phyloP scores from a whole-genome alignment of 2,888 invertebrate genomes.

The Microctonus brassicae region DNA sequence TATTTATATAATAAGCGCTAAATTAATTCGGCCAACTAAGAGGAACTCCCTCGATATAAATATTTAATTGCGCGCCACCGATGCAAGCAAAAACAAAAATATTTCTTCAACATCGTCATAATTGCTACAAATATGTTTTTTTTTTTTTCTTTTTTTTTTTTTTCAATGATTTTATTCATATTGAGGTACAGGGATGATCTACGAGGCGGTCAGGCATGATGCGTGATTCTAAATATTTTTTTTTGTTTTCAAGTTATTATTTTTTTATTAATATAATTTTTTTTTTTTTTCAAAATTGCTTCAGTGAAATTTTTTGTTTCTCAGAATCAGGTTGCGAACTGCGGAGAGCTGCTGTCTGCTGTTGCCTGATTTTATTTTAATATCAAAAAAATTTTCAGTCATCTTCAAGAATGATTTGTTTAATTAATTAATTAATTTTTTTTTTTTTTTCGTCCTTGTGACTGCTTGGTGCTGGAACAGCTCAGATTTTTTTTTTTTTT shows the following conservation, averaged over 20 bases:
- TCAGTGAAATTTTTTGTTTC: constrained; percentile 30
- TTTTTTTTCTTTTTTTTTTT: constrained; percentile 27
- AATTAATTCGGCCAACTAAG: constrained; percentile 32
- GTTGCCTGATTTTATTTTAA: constrained; percentile 40
- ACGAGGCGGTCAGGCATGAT: constrained; percentile 61
- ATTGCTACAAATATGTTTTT: constrained; percentile 22
- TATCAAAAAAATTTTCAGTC: not conserved
- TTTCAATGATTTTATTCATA: constrained; percentile 14
- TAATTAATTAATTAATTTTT: not conserved
- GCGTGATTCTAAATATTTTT: constrained; percentile 50
- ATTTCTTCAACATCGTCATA: constrained; percentile 27
- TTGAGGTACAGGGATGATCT: constrained; percentile 45
- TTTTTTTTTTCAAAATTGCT: constrained; percentile 20
- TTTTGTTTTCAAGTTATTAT: constrained; percentile 20
- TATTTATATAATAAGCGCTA: constrained; percentile 18
- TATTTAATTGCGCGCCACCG: constrained; percentile 20
- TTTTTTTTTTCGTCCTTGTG: not conserved
- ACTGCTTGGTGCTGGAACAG: not conserved
- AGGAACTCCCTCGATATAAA: constrained; percentile 9
- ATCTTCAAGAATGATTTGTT: not conserved
- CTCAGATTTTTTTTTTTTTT: not conserved
- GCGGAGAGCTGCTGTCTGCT: constrained; percentile 56
- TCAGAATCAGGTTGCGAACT: constrained; percentile 53
- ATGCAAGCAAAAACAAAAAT: constrained; percentile 30
- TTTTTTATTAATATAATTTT: constrained; percentile 41